A percentile compares a stretch with the other conserved stretches of the same genome.
Evolutionary conservation across 1,140 invertebrate genomes (phyloP).

Genomic region (Pseudachorutes palmiensis): DNA sequence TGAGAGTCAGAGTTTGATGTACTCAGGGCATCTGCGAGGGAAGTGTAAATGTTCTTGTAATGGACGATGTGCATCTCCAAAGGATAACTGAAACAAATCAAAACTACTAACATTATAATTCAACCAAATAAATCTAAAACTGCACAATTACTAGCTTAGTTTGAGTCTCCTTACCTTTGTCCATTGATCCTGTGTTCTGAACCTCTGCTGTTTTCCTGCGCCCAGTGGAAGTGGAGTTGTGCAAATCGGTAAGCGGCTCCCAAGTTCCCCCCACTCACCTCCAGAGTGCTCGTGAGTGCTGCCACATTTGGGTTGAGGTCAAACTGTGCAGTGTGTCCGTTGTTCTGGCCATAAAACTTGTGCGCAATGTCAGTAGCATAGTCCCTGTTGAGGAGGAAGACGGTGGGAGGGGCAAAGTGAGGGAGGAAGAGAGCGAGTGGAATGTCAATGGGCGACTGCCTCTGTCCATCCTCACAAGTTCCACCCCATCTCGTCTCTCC

Average conservation of each 20-base stretch:
- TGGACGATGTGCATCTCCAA: background rate
- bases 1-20: background rate
- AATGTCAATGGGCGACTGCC: conserved; percentile 13
- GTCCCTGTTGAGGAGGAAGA: background rate
- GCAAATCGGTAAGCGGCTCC: conserved; percentile 42
- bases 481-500: background rate
- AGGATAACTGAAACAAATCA: background rate
- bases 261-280: conserved; percentile 41
- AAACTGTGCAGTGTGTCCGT: conserved; percentile 16
- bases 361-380: background rate
- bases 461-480: background rate
- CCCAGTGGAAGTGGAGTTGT: conserved; percentile 52
- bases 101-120: background rate
- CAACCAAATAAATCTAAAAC: too few species aligned
- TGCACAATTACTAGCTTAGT: background rate
- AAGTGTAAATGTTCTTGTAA: background rate
- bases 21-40: background rate
- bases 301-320: conserved; percentile 4
- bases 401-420: background rate
- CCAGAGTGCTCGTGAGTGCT: conserved; percentile 5
- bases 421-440: background rate
- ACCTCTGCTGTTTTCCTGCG: conserved; percentile 43
- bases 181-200: conserved; percentile 50
- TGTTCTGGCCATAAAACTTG: conserved; percentile 15
- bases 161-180: conserved; percentile 40